These are phyloP conservation scores for Blennius ocellaris DNA, from an alignment of 2,113 vertebrate species.

Conservation along the genomic window DNA sequence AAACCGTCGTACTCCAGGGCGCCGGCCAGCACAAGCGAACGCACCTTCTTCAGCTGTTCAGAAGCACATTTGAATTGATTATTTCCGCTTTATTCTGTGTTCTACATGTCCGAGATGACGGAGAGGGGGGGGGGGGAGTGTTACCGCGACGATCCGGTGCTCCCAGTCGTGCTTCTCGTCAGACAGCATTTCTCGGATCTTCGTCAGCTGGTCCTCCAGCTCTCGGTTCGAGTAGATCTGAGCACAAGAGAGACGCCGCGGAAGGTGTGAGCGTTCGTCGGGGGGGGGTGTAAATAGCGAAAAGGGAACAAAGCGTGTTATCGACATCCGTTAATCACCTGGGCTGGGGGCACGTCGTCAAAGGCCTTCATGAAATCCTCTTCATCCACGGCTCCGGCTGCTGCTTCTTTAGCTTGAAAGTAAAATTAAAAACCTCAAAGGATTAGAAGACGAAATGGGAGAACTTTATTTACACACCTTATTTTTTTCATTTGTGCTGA, in stretches of 20 bases:
- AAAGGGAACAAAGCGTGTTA: no score
- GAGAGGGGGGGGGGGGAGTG: conserved; percentile 22
- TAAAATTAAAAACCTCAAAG: no score
- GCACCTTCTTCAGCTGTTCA: conserved; percentile 94
- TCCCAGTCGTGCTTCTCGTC: conserved; percentile 99
- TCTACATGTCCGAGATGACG: no score
- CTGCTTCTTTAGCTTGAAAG: conserved; percentile 88
- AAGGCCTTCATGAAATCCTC: conserved; percentile 97
- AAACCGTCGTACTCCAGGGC: conserved; percentile 93
- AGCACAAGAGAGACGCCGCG: background rate
- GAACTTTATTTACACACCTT: no score
- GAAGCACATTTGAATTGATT: background rate
- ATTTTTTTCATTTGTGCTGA: no score
- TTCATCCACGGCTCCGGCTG: conserved; percentile 94
- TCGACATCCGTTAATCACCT: conserved; percentile 83
- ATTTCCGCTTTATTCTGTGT: no score
- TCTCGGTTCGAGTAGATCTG: conserved; percentile 97
- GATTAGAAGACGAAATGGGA: no score
- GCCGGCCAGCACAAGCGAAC: conserved; percentile 93
- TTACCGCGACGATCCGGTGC: conserved; percentile 93
- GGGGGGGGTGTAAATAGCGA: no score
- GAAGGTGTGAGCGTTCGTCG: no score
- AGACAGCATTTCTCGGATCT: conserved; percentile 93
- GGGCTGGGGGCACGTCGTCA: conserved; percentile 92
- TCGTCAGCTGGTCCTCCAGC: conserved; percentile 93